These are phyloP conservation scores for Dallia pectoralis DNA, from an alignment of 2,797 vertebrate species.

Conservation along the genomic window DNA sequence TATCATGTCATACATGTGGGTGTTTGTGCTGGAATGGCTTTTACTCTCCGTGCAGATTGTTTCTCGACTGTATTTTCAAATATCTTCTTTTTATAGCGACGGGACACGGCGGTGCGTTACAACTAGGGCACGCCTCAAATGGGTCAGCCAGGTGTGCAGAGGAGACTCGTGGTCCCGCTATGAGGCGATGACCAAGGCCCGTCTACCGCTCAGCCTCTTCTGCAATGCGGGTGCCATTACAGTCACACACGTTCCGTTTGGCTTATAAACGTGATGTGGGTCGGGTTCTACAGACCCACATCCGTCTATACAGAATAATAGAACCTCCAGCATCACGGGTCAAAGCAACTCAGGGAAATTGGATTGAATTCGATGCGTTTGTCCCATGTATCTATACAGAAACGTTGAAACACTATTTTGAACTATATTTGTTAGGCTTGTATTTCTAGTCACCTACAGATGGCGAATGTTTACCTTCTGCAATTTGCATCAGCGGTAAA, in stretches of 20 bases:
- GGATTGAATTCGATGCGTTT: background rate
- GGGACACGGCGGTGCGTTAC: conserved; percentile 6
- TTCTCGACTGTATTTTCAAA: conserved; percentile 1
- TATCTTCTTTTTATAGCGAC: background rate
- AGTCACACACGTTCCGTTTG: background rate
- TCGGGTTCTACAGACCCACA: too few species aligned
- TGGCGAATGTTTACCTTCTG: background rate
- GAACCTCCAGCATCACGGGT: too few species aligned
- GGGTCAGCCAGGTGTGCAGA: conserved; percentile 62
- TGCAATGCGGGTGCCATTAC: background rate
- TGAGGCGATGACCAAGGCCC: conserved; percentile 19
- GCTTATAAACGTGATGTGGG: background rate
- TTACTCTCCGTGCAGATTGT: conserved; percentile 27
- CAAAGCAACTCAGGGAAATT: background rate
- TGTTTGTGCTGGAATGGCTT: background rate
- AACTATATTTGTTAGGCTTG: background rate
- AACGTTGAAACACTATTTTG: background rate
- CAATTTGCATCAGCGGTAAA: background rate
- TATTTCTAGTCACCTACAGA: background rate
- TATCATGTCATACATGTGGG: too few species aligned
- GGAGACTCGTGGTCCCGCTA: background rate
- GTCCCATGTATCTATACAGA: background rate
- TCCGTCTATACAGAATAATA: background rate
- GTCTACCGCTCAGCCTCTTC: background rate
- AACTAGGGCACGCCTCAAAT: conserved; percentile 75